Evolutionary conservation across 35 echinoderm and acorn worm species (phyloP).

Genomic region (Lytechinus pictus): DNA sequence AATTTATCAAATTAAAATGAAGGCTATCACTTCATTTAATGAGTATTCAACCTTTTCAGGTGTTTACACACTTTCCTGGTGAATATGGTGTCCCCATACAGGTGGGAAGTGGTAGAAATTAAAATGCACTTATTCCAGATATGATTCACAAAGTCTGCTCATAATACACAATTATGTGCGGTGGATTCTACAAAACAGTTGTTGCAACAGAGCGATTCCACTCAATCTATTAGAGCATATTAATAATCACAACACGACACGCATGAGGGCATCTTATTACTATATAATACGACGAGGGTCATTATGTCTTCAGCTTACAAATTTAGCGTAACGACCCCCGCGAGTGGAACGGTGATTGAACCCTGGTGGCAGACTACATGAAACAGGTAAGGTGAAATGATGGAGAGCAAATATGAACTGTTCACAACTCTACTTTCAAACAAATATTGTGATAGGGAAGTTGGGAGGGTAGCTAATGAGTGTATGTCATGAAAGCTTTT

Average conservation of each 20-base stretch:
- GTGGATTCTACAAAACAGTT: background rate
- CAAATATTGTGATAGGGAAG: constrained; percentile 18
- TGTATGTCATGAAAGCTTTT: background rate
- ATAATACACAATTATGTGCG: background rate
- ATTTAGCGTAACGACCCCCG: background rate
- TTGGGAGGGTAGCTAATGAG: background rate
- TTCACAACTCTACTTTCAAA: background rate
- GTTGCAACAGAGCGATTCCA: background rate
- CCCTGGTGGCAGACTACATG: background rate
- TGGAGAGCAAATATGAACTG: background rate
- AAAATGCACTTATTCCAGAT: background rate
- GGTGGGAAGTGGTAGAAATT: background rate
- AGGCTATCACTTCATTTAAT: no score
- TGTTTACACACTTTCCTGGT: background rate
- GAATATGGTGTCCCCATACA: background rate
- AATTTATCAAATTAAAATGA: background rate
- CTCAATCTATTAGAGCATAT: background rate
- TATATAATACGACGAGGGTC: background rate
- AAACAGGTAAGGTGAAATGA: background rate
- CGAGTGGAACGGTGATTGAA: background rate
- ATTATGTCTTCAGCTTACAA: background rate
- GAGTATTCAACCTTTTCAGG: background rate
- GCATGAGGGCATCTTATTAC: background rate
- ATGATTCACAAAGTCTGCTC: background rate
- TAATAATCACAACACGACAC: background rate